phyloP scores from a whole-genome alignment of 53 echinoderm and acorn worm species.

The Paracentrotus lividus region DNA sequence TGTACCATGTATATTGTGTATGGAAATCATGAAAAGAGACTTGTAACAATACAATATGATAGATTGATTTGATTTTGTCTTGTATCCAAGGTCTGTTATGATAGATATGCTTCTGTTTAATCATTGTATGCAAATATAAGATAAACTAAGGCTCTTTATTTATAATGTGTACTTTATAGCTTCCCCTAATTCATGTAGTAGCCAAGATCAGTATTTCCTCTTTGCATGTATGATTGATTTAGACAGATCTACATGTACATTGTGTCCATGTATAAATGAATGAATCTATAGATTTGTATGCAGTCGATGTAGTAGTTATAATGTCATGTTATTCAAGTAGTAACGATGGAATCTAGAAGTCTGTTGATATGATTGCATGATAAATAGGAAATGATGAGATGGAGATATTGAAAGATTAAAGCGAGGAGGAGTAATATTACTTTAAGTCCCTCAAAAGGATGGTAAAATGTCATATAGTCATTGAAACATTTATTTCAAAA shows the following conservation, averaged over 20 bases:
- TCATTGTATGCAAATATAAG: constrained; percentile 64
- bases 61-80: background rate
- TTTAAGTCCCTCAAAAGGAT: too few species aligned
- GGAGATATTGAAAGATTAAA: too few species aligned
- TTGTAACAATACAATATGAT: background rate
- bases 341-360: background rate
- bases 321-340: background rate
- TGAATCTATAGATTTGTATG: background rate
- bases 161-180: constrained; percentile 42
- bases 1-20: background rate
- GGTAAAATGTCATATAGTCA: too few species aligned
- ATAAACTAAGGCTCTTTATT: constrained; percentile 44
- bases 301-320: background rate
- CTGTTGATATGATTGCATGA: constrained; percentile 18
- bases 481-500: too few species aligned
- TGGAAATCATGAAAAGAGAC: background rate
- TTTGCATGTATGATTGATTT: constrained; percentile 41
- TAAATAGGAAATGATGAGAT: background rate
- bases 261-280: constrained; percentile 24
- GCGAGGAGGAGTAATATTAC: too few species aligned
- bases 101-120: constrained; percentile 22
- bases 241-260: background rate
- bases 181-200: constrained; percentile 17
- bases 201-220: constrained; percentile 15
- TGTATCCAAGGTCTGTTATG: constrained; percentile 19